These are phyloP conservation scores for Entelurus aequoreus DNA, from an alignment of 2,113 vertebrate species.

Conservation along the genomic window DNA sequence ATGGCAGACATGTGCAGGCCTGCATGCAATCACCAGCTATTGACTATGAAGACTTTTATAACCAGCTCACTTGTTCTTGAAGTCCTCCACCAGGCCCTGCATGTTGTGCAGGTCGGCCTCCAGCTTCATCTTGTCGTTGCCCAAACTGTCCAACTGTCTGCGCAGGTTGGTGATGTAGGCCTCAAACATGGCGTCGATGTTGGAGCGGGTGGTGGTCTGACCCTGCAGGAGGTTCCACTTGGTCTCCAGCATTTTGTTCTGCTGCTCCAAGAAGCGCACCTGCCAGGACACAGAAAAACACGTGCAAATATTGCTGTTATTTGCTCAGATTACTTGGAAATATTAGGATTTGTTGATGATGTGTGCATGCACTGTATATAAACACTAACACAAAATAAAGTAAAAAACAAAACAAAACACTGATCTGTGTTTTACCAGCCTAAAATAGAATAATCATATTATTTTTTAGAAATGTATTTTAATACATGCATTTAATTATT, in stretches of 20 bases:
- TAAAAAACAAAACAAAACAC: no score
- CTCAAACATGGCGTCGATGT: conserved; percentile 84
- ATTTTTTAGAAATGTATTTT: no score
- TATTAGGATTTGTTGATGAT: no score
- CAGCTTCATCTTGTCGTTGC: conserved; percentile 79
- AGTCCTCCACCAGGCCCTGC: conserved; percentile 87
- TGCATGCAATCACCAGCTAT: background rate
- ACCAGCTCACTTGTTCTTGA: conserved; percentile 83
- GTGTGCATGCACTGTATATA: no score
- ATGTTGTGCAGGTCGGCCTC: conserved; percentile 84
- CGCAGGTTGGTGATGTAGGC: conserved; percentile 80
- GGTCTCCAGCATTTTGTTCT: conserved; percentile 97
- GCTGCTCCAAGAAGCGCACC: conserved; percentile 93
- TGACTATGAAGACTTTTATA: no score
- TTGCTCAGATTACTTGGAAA: no score
- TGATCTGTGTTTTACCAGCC: no score
- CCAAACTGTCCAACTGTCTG: conserved; percentile 81
- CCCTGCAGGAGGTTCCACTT: conserved; percentile 89
- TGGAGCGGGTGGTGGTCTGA: conserved; percentile 73
- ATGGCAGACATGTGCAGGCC: background rate
- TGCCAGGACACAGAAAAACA: conserved; percentile 13
- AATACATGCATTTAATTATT: no score
- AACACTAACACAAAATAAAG: no score
- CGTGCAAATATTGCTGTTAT: background rate
- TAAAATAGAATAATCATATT: no score